Base-by-base conservation (phyloP, 1,140 invertebrate species). In the Caenorhabditis tropicalis region DNA sequence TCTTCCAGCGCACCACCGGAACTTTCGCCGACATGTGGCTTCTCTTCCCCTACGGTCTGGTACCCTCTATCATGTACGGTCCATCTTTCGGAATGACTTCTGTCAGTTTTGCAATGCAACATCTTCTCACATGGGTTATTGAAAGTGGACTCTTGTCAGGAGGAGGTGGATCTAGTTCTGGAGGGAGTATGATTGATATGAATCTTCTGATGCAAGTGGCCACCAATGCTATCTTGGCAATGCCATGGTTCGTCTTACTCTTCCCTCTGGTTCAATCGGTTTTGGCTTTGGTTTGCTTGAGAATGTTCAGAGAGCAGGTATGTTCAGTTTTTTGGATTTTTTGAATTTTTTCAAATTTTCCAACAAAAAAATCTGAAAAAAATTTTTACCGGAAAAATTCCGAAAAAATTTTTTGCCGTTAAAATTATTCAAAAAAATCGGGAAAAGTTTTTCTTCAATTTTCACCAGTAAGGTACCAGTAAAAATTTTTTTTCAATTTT, bases 21-120 rank as follows among this genome's bases (percentile, higher is more conserved):
- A 82, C 65, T n/a, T 84, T 80, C 39, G 51, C 65, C 27, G 83
- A 84, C 16, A 84, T 84, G 83, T 84, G 83, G 83, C 51, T 80
- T 10, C 83, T 84, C 53, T 81, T 84, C 56, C 83, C 83, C 12
- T 84, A 84, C 39, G 83, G 58, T 7, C 15, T 79, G 16, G 15
- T 84, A 6, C 70, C 70, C 6, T 49, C 46, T 29, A 56, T 80
- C 70, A 53, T 84, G 70, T 84, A 84, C 21, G 46, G 49, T 16
- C 83, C 83, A 6, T 84, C 83, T 0, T 84, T 84, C n/a, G 51
- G 65, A 21, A 36, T 84, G 36, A 84, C 83, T 10, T 80, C 53
- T 31, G 48, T 84, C 33, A 36, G 36, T 29, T 84, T 84, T 27
- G 58, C 51, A 19, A 58, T 84, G 82, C 33, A 82, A 51, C 36